phyloP scores from a whole-genome alignment of 2,888 invertebrate species.

The Lochmaea crataegi region DNA sequence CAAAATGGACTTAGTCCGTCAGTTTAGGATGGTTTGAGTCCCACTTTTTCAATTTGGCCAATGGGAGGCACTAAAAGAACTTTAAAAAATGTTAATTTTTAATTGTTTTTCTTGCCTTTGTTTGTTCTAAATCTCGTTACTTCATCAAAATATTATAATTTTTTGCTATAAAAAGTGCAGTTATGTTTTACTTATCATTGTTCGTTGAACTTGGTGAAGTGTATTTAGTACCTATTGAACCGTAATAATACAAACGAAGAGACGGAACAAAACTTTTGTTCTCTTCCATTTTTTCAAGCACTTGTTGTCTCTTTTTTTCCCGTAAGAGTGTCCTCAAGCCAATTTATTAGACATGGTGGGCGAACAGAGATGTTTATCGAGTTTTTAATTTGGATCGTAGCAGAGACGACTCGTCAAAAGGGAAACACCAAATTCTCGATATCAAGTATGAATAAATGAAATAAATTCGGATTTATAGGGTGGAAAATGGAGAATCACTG shows the following conservation, averaged over 20 bases:
- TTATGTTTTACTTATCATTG: neutral
- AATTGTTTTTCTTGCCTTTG: too few species aligned
- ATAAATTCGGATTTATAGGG: too few species aligned
- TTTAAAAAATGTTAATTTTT: too few species aligned
- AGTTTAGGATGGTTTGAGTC: too few species aligned
- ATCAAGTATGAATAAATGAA: neutral
- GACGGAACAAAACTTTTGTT: too few species aligned
- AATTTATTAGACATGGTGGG: constrained; percentile 28
- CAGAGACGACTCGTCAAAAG: constrained; percentile 1
- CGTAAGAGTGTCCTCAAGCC: constrained; percentile 16
- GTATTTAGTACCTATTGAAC: constrained; percentile 26
- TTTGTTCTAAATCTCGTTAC: too few species aligned
- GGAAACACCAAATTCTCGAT: neutral
- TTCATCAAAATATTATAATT: too few species aligned
- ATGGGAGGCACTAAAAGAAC: too few species aligned
- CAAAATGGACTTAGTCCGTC: too few species aligned
- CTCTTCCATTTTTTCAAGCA: neutral
- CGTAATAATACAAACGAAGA: constrained; percentile 16
- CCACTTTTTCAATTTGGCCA: too few species aligned
- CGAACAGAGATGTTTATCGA: constrained; percentile 26
- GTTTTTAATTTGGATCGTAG: constrained; percentile 9
- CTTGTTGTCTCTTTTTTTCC: constrained; percentile 9
- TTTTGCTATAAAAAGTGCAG: neutral
- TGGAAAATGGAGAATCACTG: too few species aligned
- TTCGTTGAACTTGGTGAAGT: constrained; percentile 17